These are phyloP conservation scores for Piscicola geometra DNA, from an alignment of 2,888 invertebrate genomes.

Conservation along the genomic window DNA sequence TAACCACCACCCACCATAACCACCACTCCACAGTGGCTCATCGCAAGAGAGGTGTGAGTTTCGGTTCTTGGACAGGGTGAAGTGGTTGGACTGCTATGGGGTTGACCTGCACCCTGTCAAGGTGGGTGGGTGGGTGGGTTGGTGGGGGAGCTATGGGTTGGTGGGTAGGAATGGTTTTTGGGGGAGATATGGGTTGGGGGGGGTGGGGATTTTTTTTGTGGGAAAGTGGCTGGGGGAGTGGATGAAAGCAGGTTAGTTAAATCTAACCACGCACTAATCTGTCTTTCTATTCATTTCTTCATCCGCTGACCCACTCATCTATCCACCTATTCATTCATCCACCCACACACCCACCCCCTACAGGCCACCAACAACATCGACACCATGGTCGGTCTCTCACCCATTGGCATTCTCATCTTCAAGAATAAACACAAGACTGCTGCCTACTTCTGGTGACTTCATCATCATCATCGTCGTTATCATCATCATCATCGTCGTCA, in stretches of 20 bases:
- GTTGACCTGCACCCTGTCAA: constrained; percentile 16
- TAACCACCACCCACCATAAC: background rate
- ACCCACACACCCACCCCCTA: background rate
- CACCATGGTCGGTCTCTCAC: background rate
- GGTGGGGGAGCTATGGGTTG: background rate
- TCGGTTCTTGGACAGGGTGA: constrained; percentile 20
- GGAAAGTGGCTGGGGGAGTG: too few relatives aligned
- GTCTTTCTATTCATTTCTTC: too few relatives aligned
- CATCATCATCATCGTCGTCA: constrained; percentile 28
- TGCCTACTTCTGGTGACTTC: background rate
- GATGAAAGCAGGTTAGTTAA: too few relatives aligned
- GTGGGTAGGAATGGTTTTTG: background rate
- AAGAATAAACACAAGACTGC: constrained; percentile 13
- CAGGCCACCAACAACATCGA: background rate
- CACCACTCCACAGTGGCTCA: constrained; percentile 7
- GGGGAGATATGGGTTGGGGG: too few relatives aligned
- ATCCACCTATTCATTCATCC: too few relatives aligned
- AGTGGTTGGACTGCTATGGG: constrained; percentile 28
- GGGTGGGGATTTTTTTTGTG: too few relatives aligned
- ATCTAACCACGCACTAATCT: too few relatives aligned
- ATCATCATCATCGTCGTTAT: constrained; percentile 18
- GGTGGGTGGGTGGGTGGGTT: background rate
- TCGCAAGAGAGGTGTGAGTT: constrained; percentile 23
- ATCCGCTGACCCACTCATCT: too few relatives aligned
- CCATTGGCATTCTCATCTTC: constrained; percentile 11